Conservation (phyloP, 2,888 invertebrate species). For the Cerceris ruficornis region DNA sequence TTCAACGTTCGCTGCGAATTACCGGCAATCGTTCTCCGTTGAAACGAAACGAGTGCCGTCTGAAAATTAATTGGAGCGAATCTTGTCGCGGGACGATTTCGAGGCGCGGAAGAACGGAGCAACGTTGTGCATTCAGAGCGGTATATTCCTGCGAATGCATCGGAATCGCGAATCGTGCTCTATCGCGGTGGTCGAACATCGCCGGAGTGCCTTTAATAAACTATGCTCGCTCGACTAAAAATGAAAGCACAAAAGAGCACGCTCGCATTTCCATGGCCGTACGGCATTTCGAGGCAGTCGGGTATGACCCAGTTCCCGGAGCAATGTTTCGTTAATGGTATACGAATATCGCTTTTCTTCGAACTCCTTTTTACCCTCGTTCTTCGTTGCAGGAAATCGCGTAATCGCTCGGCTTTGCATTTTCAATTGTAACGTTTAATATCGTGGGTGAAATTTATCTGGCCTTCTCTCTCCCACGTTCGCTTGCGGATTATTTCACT, state of each 20-base stretch:
- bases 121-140: neutral
- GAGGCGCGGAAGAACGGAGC: too few species aligned
- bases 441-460: too few species aligned
- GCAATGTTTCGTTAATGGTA: slow-evolving; percentile 30
- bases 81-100: too few species aligned
- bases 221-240: slow-evolving; percentile 23
- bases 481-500: too few species aligned
- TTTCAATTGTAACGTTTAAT: too few species aligned
- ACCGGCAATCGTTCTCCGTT: too few species aligned
- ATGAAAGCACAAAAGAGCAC: slow-evolving; percentile 22
- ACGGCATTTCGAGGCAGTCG: slow-evolving; percentile 30
- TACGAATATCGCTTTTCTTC: slow-evolving; percentile 3
- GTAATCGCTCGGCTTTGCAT: neutral
- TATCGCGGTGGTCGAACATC: slow-evolving; percentile 17
- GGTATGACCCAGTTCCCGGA: slow-evolving; percentile 38
- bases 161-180: slow-evolving; percentile 1
- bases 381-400: neutral
- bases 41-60: too few species aligned
- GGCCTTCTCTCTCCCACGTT: too few species aligned
- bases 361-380: neutral
- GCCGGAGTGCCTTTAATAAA: slow-evolving; percentile 34
- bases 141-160: neutral
- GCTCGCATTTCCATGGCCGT: slow-evolving; percentile 44
- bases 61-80: too few species aligned
- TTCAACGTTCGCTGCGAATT: too few species aligned